Evolutionary conservation across 2,113 vertebrate genomes (phyloP), one percentile per base, ranked within the genome.

Genomic region (Anarrhichthys ocellatus): DNA sequence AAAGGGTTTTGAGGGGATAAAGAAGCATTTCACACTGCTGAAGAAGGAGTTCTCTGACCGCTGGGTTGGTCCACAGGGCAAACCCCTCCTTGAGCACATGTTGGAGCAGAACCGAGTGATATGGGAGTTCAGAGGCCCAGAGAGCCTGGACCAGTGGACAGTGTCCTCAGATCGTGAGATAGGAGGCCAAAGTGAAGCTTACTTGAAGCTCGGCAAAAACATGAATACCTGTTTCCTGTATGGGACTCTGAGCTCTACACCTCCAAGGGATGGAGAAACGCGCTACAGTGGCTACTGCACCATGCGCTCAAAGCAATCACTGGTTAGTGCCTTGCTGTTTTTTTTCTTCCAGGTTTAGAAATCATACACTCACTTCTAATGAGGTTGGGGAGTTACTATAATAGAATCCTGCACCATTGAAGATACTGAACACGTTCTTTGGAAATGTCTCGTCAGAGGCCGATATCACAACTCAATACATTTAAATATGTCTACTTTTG

Each of bases 241-340:
- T 14, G 98, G 98, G 50, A 96, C 89, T 6, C 94, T 99, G 76
- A 96, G 89, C 72, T 96, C 96, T 0, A 90, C 92, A 11, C 92
- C 92, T 0, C 98, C 98, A 4, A 94, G 82, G 6, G 98, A 99
- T 2, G 98, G 98, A 46, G 96, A 98, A 65, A 98, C 97, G 0
- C 89, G 92, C 32, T 97, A 96, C 88, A 99, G 98, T 50, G 98
- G 98, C 9, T 99, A 99, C 88, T 99, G 98, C 87, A 94, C 94
- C 0, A 87, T 99, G 92, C 94, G 95, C 71, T 94, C 97, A 52
- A 95, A 92, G 81, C 93, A 94, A 0, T 91, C 2, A 0, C 72
- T 93, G 96, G 98, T 99, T 15, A 87, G 97, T 96, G 2, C 2
- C 7, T 1, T 13, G 11, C 15, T 56, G 18, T 24, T 48, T 29